Evolutionary conservation across 2,113 vertebrate genomes (phyloP).

Genomic region (Megaceryle torquata): DNA sequence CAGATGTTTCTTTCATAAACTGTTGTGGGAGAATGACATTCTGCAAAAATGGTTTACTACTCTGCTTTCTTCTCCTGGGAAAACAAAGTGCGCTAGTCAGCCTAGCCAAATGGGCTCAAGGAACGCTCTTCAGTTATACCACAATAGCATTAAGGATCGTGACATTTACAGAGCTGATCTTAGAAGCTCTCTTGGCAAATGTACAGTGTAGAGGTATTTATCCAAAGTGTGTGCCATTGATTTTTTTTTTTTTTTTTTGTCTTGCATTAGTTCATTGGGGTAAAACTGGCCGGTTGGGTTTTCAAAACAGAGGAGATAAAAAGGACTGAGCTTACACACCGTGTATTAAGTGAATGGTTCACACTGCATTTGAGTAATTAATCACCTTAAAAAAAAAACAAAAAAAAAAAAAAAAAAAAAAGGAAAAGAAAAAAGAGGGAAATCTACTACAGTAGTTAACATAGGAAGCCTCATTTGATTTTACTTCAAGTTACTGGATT

Average conservation of each 20-base stretch:
- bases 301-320: slow-evolving; percentile 64
- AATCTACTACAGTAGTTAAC: slow-evolving; percentile 23
- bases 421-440: background rate
- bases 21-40: slow-evolving; percentile 83
- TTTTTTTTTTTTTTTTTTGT: slow-evolving; percentile 46
- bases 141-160: slow-evolving; percentile 78
- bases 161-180: slow-evolving; percentile 78
- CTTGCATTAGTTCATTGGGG: slow-evolving; percentile 36
- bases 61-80: slow-evolving; percentile 79
- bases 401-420: background rate
- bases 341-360: slow-evolving; percentile 61
- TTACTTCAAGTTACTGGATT: background rate
- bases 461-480: slow-evolving; percentile 20
- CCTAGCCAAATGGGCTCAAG: slow-evolving; percentile 78
- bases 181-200: slow-evolving; percentile 77
- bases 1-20: slow-evolving; percentile 89
- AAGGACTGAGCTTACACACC: slow-evolving; percentile 53
- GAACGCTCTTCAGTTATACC: slow-evolving; percentile 75
- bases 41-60: slow-evolving; percentile 83
- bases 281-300: slow-evolving; percentile 46
- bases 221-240: slow-evolving; percentile 69
- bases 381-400: slow-evolving; percentile 44
- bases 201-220: slow-evolving; percentile 73
- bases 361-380: slow-evolving; percentile 62
- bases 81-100: slow-evolving; percentile 77